These are phyloP conservation scores for Acleris emargana DNA, from an alignment of 2,888 invertebrate genomes.

Conservation along the genomic window DNA sequence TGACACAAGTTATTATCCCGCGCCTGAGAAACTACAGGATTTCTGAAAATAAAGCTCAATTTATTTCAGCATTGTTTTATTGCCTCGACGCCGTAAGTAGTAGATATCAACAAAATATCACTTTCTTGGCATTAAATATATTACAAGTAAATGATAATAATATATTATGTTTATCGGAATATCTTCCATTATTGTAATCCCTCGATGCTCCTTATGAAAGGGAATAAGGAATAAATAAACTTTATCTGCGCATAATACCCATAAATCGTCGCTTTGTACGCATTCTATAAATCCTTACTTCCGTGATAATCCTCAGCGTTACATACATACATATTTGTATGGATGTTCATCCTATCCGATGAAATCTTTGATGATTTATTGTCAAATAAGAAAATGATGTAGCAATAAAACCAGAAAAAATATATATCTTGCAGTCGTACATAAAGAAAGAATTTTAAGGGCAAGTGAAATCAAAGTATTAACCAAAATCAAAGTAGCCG, in stretches of 20 bases:
- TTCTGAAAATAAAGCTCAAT: background rate
- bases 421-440: too few species aligned
- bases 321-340: background rate
- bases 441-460: too few species aligned
- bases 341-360: too few species aligned
- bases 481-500: too few species aligned
- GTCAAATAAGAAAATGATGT: too few species aligned
- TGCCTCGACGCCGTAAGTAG: too few species aligned
- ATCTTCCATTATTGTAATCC: constrained; percentile 21
- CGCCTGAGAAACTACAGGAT: background rate
- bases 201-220: constrained; percentile 13
- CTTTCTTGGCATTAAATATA: background rate
- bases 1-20: constrained; percentile 2
- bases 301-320: background rate
- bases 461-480: too few species aligned
- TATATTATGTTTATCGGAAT: constrained; percentile 13
- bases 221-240: constrained; percentile 24
- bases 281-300: constrained; percentile 11
- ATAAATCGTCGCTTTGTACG: constrained; percentile 20
- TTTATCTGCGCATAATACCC: constrained; percentile 27
- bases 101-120: background rate
- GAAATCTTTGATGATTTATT: too few species aligned
- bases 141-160: background rate
- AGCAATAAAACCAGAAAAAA: too few species aligned
- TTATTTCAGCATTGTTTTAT: background rate